A percentile compares a stretch with the other conserved stretches of the same genome.
Conservation (phyloP, 2,797 vertebrate species). For the Hyperoplus immaculatus region DNA sequence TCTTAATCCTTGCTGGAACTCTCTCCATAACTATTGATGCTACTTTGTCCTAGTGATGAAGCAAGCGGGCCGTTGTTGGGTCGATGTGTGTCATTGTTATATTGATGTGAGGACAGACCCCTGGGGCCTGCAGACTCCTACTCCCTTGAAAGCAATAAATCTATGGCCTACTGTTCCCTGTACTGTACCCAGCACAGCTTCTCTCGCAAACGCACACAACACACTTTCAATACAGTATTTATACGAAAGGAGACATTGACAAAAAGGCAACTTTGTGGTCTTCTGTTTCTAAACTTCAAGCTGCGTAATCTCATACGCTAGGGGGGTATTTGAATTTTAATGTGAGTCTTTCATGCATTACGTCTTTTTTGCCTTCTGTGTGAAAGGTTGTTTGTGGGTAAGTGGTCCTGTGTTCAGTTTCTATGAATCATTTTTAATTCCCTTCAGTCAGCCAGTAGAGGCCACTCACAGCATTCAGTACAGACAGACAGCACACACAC, state of each 20-base stretch:
- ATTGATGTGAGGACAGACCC: conserved; percentile 85
- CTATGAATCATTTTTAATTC: conserved; percentile 87
- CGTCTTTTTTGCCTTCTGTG: neutral
- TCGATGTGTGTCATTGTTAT: conserved; percentile 86
- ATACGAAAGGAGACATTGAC: conserved; percentile 7
- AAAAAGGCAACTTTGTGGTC: conserved; percentile 29
- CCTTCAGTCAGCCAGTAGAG: conserved; percentile 96
- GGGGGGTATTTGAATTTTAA: conserved; percentile 25
- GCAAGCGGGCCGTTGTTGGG: conserved; percentile 78
- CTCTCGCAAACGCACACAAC: conserved; percentile 30
- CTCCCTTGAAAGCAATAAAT: conserved; percentile 85
- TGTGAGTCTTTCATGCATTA: conserved; percentile 1
- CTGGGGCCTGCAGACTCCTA: conserved; percentile 79
- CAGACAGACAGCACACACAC: conserved; percentile 67
- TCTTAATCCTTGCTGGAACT: conserved; percentile 46
- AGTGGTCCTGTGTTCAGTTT: conserved; percentile 42
- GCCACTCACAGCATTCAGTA: conserved; percentile 97
- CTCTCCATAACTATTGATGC: conserved; percentile 78
- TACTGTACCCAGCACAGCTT: conserved; percentile 58
- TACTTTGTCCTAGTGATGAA: conserved; percentile 82
- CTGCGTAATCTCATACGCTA: conserved; percentile 27
- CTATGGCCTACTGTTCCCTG: conserved; percentile 78
- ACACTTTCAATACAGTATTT: conserved; percentile 13
- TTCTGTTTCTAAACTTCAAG: conserved; percentile 13
- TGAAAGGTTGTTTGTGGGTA: conserved; percentile 1